Evolutionary conservation across 2,113 vertebrate species (phyloP), one percentile per base, ranked within the genome.

Genomic region (Bos indicus): DNA sequence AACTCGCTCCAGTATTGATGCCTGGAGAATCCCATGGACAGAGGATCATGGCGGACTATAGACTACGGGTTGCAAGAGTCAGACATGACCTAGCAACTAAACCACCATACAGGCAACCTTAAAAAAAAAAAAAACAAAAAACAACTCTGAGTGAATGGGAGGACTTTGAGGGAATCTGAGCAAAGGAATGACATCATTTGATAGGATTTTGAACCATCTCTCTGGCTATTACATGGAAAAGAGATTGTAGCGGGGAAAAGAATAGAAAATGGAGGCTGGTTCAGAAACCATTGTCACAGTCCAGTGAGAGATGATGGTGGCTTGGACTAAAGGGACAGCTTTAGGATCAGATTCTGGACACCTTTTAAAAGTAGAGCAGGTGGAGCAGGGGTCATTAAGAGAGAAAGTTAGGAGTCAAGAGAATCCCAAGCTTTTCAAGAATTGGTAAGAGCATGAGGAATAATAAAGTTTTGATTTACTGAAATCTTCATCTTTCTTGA

Each of bases 171-270:
- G 33, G 60, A 33, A 26, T 83, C 51, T 36, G 40, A 90, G 52
- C 17, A 51, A 48, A 88, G 57, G 15, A 67, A n/a, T 28, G 3
- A 33, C 6, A 30, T 46, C 52, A 36, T 62, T 12, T 59, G 40
- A 54, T 36, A 40, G 5, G 23, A 67, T 85, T 82, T 74, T 48
- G 52, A 48, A 3, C 54, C 59, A 43, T 43, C 59, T 59, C 10
- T 11, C 10, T 60, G 23, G 40, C 25, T 56, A 10, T 23, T 40
- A 15, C 26, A 14, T 25, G 21, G 62, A 54, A 88, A 67, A 82
- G 51, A 51, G 51, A 26, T 12, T 40, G 12, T 2, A n/a, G 1
- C 2, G 4, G 3, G 1, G 12, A 12, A 11, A 23, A 23, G 59
- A 30, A 7, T 26, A 21, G 8, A 15, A 87, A 90, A 40, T 51